phyloP scores from a whole-genome alignment of 2,797 vertebrate species.

The Anabacerthia variegaticeps region DNA sequence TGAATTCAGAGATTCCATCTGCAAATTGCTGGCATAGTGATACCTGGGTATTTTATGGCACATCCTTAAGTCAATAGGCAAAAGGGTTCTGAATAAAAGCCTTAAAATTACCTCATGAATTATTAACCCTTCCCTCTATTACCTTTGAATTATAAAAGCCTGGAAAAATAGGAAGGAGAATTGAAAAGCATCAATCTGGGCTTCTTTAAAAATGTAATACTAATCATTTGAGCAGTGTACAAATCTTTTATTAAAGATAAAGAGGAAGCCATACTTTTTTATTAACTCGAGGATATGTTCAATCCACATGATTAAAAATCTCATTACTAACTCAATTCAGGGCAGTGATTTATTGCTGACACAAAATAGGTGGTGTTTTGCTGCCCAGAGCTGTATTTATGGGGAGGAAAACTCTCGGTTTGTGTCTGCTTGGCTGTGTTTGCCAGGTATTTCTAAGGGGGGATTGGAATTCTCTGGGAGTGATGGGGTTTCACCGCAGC shows the following conservation, averaged over 20 bases:
- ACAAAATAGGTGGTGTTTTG: constrained; percentile 55
- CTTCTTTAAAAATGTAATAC: constrained; percentile 75
- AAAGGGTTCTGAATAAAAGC: constrained; percentile 77
- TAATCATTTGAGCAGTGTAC: constrained; percentile 75
- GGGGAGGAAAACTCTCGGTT: constrained; percentile 26
- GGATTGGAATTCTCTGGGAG: constrained; percentile 37
- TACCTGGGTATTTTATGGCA: constrained; percentile 75
- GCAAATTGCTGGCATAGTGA: constrained; percentile 63
- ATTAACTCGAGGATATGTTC: constrained; percentile 76
- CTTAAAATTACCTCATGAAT: constrained; percentile 80
- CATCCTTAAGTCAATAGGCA: constrained; percentile 77
- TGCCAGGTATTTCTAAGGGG: constrained; percentile 65
- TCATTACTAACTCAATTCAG: constrained; percentile 73
- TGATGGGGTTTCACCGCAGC: not conserved
- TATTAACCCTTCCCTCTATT: constrained; percentile 77
- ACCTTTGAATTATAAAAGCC: constrained; percentile 76
- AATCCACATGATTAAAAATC: constrained; percentile 79
- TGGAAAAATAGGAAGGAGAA: constrained; percentile 71
- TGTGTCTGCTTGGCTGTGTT: constrained; percentile 40
- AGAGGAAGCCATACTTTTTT: constrained; percentile 76
- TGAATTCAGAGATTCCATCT: constrained; percentile 65
- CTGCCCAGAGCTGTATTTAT: constrained; percentile 68
- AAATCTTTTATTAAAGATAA: constrained; percentile 82
- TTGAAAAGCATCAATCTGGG: constrained; percentile 77
- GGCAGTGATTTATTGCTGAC: constrained; percentile 72